Evolutionary conservation across 2,113 vertebrate genomes (phyloP).

Genomic region (Amphiprion percula): DNA sequence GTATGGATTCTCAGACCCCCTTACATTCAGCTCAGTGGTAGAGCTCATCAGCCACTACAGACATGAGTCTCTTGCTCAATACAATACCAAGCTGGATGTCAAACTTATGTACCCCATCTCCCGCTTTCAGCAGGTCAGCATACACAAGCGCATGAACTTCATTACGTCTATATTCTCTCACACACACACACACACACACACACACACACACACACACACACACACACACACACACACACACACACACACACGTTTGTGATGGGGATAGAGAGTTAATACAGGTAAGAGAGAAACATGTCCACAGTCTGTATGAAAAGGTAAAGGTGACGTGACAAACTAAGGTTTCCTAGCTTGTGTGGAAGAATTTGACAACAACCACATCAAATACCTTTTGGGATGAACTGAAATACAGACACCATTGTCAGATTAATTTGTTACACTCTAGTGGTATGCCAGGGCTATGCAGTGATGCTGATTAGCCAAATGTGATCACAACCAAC

Average conservation of each 20-base stretch:
- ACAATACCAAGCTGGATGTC: slow-evolving; percentile 97
- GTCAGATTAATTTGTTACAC: too few relatives aligned
- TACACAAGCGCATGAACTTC: not conserved
- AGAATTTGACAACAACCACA: too few relatives aligned
- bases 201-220: not conserved
- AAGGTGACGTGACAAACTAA: too few relatives aligned
- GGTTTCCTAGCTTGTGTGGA: too few relatives aligned
- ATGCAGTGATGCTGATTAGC: not conserved
- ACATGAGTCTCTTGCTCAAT: slow-evolving; percentile 95
- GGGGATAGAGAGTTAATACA: too few relatives aligned
- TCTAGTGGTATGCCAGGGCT: too few relatives aligned
- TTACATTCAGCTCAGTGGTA: slow-evolving; percentile 95
- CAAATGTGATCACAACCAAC: not conserved
- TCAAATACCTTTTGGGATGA: too few relatives aligned
- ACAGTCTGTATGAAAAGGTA: too few relatives aligned
- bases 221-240: not conserved
- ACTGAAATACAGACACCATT: too few relatives aligned
- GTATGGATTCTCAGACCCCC: slow-evolving; percentile 96
- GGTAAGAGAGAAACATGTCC: too few relatives aligned
- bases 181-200: not conserved
- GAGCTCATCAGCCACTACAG: slow-evolving; percentile 97
- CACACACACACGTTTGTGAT: too few relatives aligned
- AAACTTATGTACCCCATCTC: slow-evolving; percentile 95
- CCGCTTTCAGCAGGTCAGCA: slow-evolving; percentile 92
- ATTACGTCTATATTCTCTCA: not conserved